Evolutionary conservation across 2,113 vertebrate species (phyloP), one percentile per base, ranked within the genome.

Genomic region (Oreochromis spilurus): DNA sequence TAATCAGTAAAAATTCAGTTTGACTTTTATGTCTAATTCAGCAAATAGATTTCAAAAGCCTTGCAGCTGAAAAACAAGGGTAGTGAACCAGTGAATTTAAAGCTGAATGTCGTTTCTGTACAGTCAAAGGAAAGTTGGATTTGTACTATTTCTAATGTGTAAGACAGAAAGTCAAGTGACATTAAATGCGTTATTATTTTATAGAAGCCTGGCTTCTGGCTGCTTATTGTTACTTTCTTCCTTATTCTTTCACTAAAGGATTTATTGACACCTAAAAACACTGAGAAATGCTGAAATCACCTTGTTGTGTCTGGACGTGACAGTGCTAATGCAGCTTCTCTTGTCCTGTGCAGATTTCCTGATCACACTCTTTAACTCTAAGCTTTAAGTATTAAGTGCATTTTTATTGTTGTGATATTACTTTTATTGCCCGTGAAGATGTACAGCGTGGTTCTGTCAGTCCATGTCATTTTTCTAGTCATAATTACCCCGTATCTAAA

Each of bases 401-500:
- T 62, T 84, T 24, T 12, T 24, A 84, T 62, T 83, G 40, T 86
- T 84, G 54, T 19, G 40, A 75, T 79, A 84, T 67, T n/a, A 79
- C 86, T 87, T 43, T 17, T 43, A 84, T 79, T 58, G 81, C 45
- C 55, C 13, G 70, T 85, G 88, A 91, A 85, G 82, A 60, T 21
- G 53, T 82, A 6, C 57, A 78, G 50, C 78, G 7, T 13, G 50
- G 57, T 19, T 84, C 38, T 36, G 58, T 36, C 84, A 62, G 29
- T 38, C n/a, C 54, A 2, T 79, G 82, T 89, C 75, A 88, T 94
- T 93, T 88, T 82, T 80, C 50, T 62, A 62, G 80, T 83, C 82
- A 58, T 94, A 94, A 96, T 95, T 92, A 95, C 72, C 81, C 78
- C 43, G 29, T 91, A 77, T 93, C 86, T 86, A 82, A 84, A 83